These are phyloP conservation scores for Passer montanus DNA, from an alignment of 2,113 vertebrate species.

Conservation along the genomic window DNA sequence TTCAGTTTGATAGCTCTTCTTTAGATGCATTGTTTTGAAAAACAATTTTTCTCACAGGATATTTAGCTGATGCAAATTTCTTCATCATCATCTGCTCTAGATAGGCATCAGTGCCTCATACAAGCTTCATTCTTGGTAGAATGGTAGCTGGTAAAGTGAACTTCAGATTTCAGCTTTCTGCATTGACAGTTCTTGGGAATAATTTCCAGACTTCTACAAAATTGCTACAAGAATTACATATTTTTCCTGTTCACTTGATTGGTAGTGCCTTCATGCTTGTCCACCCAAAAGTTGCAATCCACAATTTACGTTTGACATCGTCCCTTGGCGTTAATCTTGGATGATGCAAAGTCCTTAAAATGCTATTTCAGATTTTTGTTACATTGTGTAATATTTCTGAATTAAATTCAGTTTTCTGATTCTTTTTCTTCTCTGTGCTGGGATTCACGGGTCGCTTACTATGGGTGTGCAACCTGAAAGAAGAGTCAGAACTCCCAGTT, in stretches of 20 bases:
- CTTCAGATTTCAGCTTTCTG: background rate
- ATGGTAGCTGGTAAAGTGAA: background rate
- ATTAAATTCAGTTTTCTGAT: background rate
- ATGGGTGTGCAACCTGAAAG: background rate
- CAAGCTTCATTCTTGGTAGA: background rate
- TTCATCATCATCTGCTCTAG: background rate
- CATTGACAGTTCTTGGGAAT: background rate
- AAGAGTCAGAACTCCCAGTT: background rate
- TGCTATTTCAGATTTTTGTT: background rate
- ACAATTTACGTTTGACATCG: background rate
- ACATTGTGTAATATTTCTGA: background rate
- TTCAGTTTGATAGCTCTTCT: background rate
- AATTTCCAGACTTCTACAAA: background rate
- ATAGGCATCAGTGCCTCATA: background rate
- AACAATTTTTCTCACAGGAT: background rate
- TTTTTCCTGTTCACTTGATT: background rate
- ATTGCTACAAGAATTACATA: background rate
- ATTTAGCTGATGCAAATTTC: background rate
- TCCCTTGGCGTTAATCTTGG: background rate
- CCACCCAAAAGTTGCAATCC: background rate
- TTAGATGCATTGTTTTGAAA: background rate
- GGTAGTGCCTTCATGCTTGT: background rate
- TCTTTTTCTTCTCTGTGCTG: background rate
- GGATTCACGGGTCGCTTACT: background rate
- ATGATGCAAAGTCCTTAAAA: background rate